Base-by-base conservation (phyloP, 1,140 invertebrate species). In the Parasteatoda tepidariorum region DNA sequence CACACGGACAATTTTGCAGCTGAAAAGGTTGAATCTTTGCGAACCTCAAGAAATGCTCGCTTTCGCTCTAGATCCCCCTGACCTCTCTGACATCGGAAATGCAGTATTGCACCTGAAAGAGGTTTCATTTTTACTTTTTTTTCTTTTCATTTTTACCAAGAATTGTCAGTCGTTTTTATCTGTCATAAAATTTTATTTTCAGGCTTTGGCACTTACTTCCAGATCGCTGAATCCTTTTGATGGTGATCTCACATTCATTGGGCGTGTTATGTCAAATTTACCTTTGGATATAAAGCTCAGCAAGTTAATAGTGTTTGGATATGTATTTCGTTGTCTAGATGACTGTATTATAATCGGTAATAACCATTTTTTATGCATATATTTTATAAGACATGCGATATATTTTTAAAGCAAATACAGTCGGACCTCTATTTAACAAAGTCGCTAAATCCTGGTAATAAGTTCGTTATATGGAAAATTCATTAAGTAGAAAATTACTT, bases 191-290 rank as follows among this genome's bases (percentile, higher is more conserved):
- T 48, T 48, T 48, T 18, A 82, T 34, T 73, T 85, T 59, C 78
- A 91, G 90, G 89, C 91, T 66, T 91, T 91, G 28, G 90, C 92
- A 28, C 90, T 92, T 41, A 92, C 89, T 0, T 84, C 91, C 22
- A 83, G 41, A 55, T 0, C 83, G 89, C n/a, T 89, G 91, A 84
- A 89, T 90, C 57, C 88, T 15, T 89, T 92, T 48, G 85, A 85
- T 90, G 97, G 97, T n/a, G 94, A 97, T 81, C 86, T 99, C 15
- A 98, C 96, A 0, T 94, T 93, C 88, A 90, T 98, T 83, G 98
- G 98, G 0, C 90, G 89, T 33, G 91, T 98, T 0, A 94, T 98
- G 92, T 92, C 94, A 0, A 88, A 89, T 61, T 89, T 99, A 48
- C 97, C 97, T 0, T 86, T 98, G 0, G 94, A 97, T 87, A 92